Percentiles rank a stretch among this genome's conserved stretches.
These are phyloP conservation scores for Pseudeuparius sepicola DNA, from an alignment of 2,888 invertebrate genomes.

Conservation along the genomic window DNA sequence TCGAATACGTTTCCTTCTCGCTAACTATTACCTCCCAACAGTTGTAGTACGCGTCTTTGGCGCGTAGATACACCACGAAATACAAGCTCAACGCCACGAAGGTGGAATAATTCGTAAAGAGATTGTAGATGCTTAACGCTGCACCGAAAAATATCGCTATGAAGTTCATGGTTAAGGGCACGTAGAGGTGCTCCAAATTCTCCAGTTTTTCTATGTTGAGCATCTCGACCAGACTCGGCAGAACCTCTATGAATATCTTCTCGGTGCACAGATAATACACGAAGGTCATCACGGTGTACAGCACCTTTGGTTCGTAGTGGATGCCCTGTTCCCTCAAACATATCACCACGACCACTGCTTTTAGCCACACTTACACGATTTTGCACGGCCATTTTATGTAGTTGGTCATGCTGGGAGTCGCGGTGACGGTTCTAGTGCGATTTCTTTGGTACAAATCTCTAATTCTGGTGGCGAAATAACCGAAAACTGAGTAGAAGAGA, in stretches of 20 bases:
- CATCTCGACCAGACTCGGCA: conserved; percentile 47
- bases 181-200: conserved; percentile 58
- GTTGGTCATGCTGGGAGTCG: conserved; percentile 20
- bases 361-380: conserved; percentile 67
- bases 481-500: conserved; percentile 36
- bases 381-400: conserved; percentile 40
- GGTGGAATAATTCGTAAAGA: conserved; percentile 21
- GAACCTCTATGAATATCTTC: conserved; percentile 54
- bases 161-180: conserved; percentile 52
- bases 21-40: conserved; percentile 30
- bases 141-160: conserved; percentile 40
- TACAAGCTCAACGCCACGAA: conserved; percentile 32
- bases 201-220: conserved; percentile 54
- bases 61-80: conserved; percentile 34
- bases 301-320: conserved; percentile 55
- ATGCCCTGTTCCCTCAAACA: conserved; percentile 64
- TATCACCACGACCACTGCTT: conserved; percentile 50
- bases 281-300: conserved; percentile 54
- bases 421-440: conserved; percentile 20
- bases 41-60: conserved; percentile 34
- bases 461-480: conserved; percentile 35
- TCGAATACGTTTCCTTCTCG: conserved; percentile 31
- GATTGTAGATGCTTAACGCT: conserved; percentile 21
- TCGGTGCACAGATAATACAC: conserved; percentile 61
- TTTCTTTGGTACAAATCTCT: conserved; percentile 29